Evolutionary conservation across 2,888 invertebrate genomes (phyloP).

Genomic region (Macropis europaea): DNA sequence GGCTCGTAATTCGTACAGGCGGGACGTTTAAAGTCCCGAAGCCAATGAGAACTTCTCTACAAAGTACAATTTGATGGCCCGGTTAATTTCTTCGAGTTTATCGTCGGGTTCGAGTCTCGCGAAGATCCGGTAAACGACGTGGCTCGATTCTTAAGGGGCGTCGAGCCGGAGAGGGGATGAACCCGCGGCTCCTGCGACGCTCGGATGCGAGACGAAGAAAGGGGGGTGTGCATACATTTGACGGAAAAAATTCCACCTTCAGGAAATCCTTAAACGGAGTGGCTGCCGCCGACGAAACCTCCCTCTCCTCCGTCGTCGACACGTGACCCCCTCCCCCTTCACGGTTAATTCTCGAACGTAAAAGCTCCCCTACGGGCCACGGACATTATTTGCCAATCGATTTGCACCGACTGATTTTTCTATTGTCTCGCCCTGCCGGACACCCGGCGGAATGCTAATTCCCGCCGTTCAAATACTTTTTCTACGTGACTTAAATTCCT

Average conservation of each 20-base stretch:
- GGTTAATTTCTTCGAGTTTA: constrained; percentile 64
- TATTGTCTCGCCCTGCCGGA: constrained; percentile 64
- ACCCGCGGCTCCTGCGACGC: no score
- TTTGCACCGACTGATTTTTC: constrained; percentile 67
- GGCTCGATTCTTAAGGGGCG: constrained; percentile 30
- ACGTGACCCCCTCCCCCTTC: not conserved
- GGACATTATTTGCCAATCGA: constrained; percentile 71
- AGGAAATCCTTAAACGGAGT: constrained; percentile 26
- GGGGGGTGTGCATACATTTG: constrained; percentile 4
- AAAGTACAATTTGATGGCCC: constrained; percentile 64
- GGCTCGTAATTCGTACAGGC: constrained; percentile 53
- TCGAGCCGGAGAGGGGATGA: no score
- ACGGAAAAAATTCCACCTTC: constrained; percentile 6
- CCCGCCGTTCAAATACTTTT: constrained; percentile 73
- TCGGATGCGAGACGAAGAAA: no score
- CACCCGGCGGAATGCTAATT: constrained; percentile 71
- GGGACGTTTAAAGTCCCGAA: constrained; percentile 59
- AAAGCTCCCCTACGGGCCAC: constrained; percentile 44
- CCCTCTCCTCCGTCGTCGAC: not conserved
- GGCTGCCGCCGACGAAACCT: not conserved
- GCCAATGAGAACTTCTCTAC: constrained; percentile 59
- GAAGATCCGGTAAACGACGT: constrained; percentile 41
- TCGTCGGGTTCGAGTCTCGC: constrained; percentile 43
- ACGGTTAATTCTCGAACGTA: constrained; percentile 54
- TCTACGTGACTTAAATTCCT: constrained; percentile 77